Base-by-base conservation (phyloP, 2,113 vertebrate genomes). In the Calidris pygmaea region DNA sequence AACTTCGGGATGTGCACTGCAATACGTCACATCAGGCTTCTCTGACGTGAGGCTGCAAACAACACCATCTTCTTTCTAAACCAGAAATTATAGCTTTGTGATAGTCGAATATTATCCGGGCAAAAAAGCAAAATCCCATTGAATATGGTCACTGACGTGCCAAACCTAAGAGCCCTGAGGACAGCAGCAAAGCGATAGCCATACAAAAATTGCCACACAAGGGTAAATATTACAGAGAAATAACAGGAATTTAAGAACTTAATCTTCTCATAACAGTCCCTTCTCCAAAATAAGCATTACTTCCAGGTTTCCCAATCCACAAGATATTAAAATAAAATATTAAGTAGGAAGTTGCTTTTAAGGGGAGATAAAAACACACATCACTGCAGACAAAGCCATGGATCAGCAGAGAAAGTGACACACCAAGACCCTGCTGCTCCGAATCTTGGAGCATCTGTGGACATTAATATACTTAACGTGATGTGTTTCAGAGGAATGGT, bases 401-500 rank as follows among this genome's bases (percentile, higher is more conserved):
- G 77, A 53, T 35, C 35, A 37, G 77, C 68, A 62, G 35, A 85
- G 17, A 53, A 58, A 58, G 41, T 6, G 22, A 67, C 48, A 39
- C 1, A 1, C 10, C 16, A 30, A 68, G 43, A 35, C 12, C 29
- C 62, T 35, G 60, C 70, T 78, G 52, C 45, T 39, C 58, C 21
- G 14, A 34, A 1, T 41, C 65, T 18, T 22, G 12, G 17, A 41
- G 22, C 18, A 37, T 26, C 43, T 65, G 73, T 52, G 77, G 43
- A 12, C 34, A 22, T 32, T 3, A 6, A 58, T 2, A 10, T 29
- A 23, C 22, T 39, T 32, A 16, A 58, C 0, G 0, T 2, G 37
- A 84, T 0, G 4, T 32, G 65, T 70, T 93, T 78, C 60, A 63
- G 43, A 74, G 26, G 37, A 66, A 32, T 5, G 27, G 3, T 47